Conservation (phyloP, 2,797 vertebrate species). For the Mallotus villosus region DNA sequence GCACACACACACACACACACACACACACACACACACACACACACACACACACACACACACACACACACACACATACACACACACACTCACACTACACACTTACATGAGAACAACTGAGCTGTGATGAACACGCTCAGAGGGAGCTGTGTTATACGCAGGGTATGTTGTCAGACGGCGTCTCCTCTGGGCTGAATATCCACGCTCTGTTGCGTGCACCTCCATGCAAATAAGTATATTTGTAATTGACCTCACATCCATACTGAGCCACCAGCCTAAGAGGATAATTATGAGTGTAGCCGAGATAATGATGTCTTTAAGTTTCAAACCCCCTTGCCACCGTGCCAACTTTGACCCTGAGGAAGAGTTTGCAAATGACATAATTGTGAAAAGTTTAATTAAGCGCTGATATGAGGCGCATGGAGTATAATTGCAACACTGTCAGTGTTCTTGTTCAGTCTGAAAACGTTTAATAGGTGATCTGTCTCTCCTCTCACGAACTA, state of each 20-base stretch:
- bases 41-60: not conserved
- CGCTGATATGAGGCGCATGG: constrained; percentile 54
- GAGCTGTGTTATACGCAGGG: not conserved
- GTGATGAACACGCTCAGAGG: not conserved
- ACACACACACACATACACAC: too few relatives aligned
- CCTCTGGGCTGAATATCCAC: constrained; percentile 26
- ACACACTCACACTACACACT: not conserved
- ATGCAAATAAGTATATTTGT: constrained; percentile 64
- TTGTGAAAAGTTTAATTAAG: constrained; percentile 65
- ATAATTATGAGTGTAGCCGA: constrained; percentile 60
- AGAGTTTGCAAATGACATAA: constrained; percentile 54
- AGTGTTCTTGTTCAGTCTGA: constrained; percentile 48
- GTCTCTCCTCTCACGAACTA: constrained; percentile 46
- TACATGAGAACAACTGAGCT: not conserved
- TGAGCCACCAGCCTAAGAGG: constrained; percentile 53
- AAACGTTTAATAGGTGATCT: constrained; percentile 53
- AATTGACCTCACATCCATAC: constrained; percentile 67
- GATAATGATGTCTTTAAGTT: constrained; percentile 73
- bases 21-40: not conserved
- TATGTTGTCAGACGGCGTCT: constrained; percentile 22
- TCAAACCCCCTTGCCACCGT: constrained; percentile 41
- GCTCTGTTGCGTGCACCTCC: constrained; percentile 38
- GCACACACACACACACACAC: not conserved
- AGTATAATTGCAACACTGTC: constrained; percentile 51
- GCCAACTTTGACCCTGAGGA: constrained; percentile 65